Base-by-base conservation (phyloP, 2,888 invertebrate species). In the Drosophila subquinaria region DNA sequence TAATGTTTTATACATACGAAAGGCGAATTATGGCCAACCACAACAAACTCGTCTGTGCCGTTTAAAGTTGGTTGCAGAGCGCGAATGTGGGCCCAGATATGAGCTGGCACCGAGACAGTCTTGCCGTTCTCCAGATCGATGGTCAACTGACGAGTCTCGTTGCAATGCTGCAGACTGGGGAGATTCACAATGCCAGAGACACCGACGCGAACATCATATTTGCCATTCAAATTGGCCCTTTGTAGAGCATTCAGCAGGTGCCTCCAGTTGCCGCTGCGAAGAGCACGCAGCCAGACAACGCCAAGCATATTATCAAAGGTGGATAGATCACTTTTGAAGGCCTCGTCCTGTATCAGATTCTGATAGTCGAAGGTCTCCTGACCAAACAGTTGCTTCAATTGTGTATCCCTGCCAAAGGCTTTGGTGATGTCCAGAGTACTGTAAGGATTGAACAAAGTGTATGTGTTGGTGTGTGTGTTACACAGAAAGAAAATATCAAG, bases 51-150 rank as follows among this genome's bases (percentile, higher is more conserved):
- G 35, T 43, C 56, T 1, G 20, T 56, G n/a, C 9, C n/a, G n/a
- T 56, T 35, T 3, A 6, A 5, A 6, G 43, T 20, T n/a, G 42
- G 55, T 10, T 17, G 15, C 27, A 53, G 42, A 9, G 30, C 13
- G 5, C 33, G 43, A 43, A 56, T 56, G 20, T 35, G 56, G 2
- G 56, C 43, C 56, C 56, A 56, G 45, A 56, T 56, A 9, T 56
- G 35, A 20, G 33, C 33, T 20, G 56, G 56, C 5, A 45, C 56
- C 15, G 33, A 5, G 33, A 56, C n/a, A 5, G n/a, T 35, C 1
- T 43, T 10, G 5, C 20, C 56, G 35, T 35, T 45, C 0, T 20
- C 3, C 56, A 56, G 11, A 1, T 56, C 56, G 9, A 56, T 9
- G 2, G 20, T 23, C 43, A 56, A 35, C 10, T 35, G 5, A 3